phyloP scores from a whole-genome alignment of 2,888 invertebrate species.

The Aproaerema taeniolella region DNA sequence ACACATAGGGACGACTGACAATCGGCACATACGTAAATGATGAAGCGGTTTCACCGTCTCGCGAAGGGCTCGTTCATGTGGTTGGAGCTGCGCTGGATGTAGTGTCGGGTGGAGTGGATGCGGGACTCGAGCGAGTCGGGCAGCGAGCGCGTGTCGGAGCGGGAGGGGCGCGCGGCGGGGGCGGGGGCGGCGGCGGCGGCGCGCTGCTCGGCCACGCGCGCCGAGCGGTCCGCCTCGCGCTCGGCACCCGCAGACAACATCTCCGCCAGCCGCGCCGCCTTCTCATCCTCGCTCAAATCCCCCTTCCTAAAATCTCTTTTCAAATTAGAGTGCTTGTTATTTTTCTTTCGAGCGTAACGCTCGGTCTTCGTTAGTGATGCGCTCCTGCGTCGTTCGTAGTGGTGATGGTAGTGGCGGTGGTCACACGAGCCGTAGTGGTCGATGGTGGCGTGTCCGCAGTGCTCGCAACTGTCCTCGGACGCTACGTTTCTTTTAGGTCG shows the following conservation, averaged over 20 bases:
- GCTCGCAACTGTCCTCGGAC: no score
- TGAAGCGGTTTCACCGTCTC: slow-evolving; percentile 73
- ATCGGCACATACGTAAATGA: no score
- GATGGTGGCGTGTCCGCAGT: no score
- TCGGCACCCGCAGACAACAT: slow-evolving; percentile 90
- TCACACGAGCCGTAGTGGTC: no score
- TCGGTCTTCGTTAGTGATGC: slow-evolving; percentile 7
- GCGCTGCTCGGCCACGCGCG: slow-evolving; percentile 76
- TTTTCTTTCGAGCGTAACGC: slow-evolving; percentile 19
- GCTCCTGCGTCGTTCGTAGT: no score
- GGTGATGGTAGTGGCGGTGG: no score
- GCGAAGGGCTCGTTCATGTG: slow-evolving; percentile 93
- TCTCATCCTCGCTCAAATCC: slow-evolving; percentile 67
- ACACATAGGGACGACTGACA: no score
- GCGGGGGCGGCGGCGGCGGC: slow-evolving; percentile 38
- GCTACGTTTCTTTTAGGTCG: no score
- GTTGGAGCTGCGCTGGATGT: slow-evolving; percentile 88
- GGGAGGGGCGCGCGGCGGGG: slow-evolving; percentile 81
- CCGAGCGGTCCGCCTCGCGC: slow-evolving; percentile 81
- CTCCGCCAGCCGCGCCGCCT: slow-evolving; percentile 78
- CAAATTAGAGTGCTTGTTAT: slow-evolving; percentile 24
- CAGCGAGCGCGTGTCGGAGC: slow-evolving; percentile 71
- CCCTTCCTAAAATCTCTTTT: slow-evolving; percentile 17
- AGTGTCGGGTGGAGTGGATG: slow-evolving; percentile 92
- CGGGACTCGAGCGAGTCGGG: slow-evolving; percentile 87